A percentile compares a stretch with the other conserved stretches of the same genome.
These are phyloP conservation scores for Drosophila maculinotata DNA, from an alignment of 2,888 invertebrate genomes.

Conservation along the genomic window DNA sequence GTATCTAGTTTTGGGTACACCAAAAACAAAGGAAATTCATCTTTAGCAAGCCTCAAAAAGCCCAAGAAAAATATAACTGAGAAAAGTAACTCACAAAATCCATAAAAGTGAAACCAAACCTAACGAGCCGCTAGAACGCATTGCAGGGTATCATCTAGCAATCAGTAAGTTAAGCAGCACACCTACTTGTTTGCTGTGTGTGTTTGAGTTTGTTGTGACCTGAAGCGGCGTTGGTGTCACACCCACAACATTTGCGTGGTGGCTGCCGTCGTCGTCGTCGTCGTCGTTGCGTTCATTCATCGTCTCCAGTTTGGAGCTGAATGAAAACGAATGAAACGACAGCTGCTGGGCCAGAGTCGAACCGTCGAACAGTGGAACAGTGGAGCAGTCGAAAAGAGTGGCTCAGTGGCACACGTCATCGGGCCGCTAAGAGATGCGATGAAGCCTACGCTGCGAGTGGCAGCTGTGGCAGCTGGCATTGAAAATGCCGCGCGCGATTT, in stretches of 20 bases:
- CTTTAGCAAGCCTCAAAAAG: too few relatives aligned
- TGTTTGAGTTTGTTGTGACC: conserved; percentile 58
- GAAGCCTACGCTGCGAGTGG: conserved; percentile 51
- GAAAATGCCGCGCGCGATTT: conserved; percentile 70
- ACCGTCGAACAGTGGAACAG: conserved; percentile 3
- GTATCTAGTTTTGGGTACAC: too few relatives aligned
- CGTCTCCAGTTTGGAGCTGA: conserved; percentile 59
- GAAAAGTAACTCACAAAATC: background rate
- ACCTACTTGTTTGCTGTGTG: conserved; percentile 33
- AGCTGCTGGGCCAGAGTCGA: conserved; percentile 40
- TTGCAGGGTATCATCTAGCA: conserved; percentile 15
- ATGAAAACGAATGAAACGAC: conserved; percentile 65
- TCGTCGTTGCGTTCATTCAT: conserved; percentile 60
- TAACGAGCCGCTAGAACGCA: background rate
- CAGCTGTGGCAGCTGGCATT: conserved; percentile 58
- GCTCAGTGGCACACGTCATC: conserved; percentile 70
- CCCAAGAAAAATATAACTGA: background rate
- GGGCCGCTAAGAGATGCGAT: conserved; percentile 53
- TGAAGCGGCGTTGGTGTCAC: conserved; percentile 75
- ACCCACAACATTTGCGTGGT: conserved; percentile 68
- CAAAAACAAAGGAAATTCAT: too few relatives aligned
- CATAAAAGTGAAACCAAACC: background rate
- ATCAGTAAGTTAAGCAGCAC: conserved; percentile 7
- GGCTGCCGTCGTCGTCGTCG: conserved; percentile 23
- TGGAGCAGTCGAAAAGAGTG: conserved; percentile 49